A percentile compares a stretch with the other conserved stretches of the same genome.
These are phyloP conservation scores for Corythornis cristatus DNA, from an alignment of 2,113 vertebrate species.

Conservation along the genomic window DNA sequence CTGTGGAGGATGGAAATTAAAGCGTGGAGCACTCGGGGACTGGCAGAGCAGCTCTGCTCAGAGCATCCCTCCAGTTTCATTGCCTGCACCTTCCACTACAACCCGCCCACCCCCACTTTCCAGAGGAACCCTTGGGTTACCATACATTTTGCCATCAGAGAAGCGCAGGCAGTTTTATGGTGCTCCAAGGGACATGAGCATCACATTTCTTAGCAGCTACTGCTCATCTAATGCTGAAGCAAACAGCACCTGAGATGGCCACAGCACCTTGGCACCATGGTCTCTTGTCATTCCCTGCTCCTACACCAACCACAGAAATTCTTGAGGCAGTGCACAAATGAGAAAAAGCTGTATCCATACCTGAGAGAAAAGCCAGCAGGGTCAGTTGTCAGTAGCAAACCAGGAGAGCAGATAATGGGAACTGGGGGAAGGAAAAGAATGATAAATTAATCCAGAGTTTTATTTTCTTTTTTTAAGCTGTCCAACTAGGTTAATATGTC, in stretches of 20 bases:
- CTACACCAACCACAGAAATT: not conserved
- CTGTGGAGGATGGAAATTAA: not conserved
- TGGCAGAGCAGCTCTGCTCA: not conserved
- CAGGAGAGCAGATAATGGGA: not conserved
- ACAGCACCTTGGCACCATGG: rapidly evolving
- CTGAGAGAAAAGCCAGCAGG: not conserved
- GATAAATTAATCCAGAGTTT: not conserved
- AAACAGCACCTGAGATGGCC: not conserved
- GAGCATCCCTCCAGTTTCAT: not conserved
- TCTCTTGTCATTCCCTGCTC: not conserved
- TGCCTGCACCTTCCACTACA: not conserved
- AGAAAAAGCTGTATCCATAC: not conserved
- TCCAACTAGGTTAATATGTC: not conserved
- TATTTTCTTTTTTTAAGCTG: not conserved
- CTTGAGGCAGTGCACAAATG: not conserved
- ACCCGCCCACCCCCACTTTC: not conserved
- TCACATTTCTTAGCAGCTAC: not conserved
- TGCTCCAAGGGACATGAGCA: not conserved
- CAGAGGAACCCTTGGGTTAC: not conserved
- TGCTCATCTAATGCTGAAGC: not conserved
- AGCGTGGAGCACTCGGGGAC: not conserved
- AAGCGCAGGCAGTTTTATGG: not conserved
- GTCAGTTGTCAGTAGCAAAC: not conserved
- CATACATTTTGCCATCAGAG: not conserved
- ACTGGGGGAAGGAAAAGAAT: not conserved